Base-by-base conservation (phyloP, 2,888 invertebrate genomes). In the Campopleginae sp. region DNA sequence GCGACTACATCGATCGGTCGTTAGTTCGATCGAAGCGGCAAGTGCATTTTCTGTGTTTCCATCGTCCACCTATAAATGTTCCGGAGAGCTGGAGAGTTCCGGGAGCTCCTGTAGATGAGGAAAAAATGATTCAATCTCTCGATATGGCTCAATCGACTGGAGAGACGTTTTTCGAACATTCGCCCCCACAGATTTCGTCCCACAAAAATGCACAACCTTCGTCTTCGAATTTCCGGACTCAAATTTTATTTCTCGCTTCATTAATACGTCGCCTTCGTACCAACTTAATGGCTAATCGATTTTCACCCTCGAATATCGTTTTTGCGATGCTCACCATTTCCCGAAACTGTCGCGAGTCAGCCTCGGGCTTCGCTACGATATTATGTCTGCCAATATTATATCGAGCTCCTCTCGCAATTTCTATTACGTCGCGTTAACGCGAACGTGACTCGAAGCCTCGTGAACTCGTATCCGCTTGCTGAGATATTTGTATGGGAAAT, bases 321-420 rank as follows among this genome's bases (percentile, higher is more conserved):
- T 74, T 79, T 14, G 5, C 38, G 42, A 58, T n/a, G 72, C 54
- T 38, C 19, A n/a, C 10, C 42, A 17, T 23, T 72, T 38, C 51
- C 10, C 31, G 48, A 42, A 58, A n/a, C 44, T 58, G 27, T 80
- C 63, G n/a, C 38, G 23, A 17, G 42, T 14, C 58, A 19, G 54
- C 42, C 58, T 78, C 66, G 17, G 17, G n/a, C 58, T 68, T 46
- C 27, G 65, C 66, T 54, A 80, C 75, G 63, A 71, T n/a, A n/a
- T 84, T 76, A 80, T 71, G 19, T 33, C 23, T 7, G 46, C 19
- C 75, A 63, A 75, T 80, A 75, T 65, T 38, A 71, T 80, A 71
- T 54, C 54, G 23, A 19, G 79, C 10, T 70, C 38, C 27, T 54
- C 54, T 38, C 5, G 46, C 44, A 12, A 68, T 68, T 14, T 81